Percentiles rank a stretch among this genome's conserved stretches.
Evolutionary conservation across 2,888 invertebrate genomes (phyloP).

Genomic region (Epinotia nisella): DNA sequence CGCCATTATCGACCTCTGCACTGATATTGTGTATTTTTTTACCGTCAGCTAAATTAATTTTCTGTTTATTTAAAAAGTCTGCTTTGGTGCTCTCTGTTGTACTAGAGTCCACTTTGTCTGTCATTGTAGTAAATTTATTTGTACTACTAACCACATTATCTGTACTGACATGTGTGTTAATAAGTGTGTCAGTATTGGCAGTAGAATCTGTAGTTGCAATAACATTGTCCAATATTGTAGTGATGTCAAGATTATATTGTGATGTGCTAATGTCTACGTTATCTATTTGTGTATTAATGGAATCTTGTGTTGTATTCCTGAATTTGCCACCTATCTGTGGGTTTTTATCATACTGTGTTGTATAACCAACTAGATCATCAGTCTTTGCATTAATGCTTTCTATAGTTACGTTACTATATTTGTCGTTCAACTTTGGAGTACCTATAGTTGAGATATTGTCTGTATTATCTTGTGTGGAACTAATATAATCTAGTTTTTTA

Average conservation of each 20-base stretch:
- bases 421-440: background rate
- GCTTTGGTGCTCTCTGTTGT: background rate
- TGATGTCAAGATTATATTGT: background rate
- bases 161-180: background rate
- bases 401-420: background rate
- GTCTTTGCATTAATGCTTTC: background rate
- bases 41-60: background rate
- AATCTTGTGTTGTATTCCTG: too few species aligned
- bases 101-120: background rate
- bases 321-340: background rate
- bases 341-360: background rate
- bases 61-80: too few species aligned
- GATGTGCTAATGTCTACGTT: background rate
- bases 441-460: background rate
- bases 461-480: background rate
- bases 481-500: background rate
- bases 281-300: background rate
- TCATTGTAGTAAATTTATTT: background rate
- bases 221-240: background rate
- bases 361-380: background rate
- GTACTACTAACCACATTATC: background rate
- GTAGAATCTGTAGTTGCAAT: background rate
- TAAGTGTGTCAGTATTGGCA: background rate
- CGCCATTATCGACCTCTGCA: background rate
- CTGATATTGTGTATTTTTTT: background rate